Conservation (phyloP, 1,140 invertebrate genomes). For the Kradibia gibbosae region DNA sequence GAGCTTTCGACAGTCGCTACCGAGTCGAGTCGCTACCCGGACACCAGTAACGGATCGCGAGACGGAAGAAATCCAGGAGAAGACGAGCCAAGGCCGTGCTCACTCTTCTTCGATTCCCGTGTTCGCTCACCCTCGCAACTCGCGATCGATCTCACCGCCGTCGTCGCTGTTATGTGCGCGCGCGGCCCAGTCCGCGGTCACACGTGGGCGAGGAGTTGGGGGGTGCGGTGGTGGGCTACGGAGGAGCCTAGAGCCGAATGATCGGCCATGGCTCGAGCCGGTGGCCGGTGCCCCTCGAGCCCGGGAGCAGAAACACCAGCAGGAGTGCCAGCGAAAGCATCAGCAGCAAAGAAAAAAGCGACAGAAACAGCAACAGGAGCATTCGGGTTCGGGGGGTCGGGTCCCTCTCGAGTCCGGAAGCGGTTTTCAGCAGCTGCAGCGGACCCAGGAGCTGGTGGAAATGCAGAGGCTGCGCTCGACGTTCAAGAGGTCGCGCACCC, state of each 20-base stretch:
- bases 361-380: too few relatives aligned
- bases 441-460: slow-evolving; percentile 31
- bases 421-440: background rate
- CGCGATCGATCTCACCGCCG: slow-evolving; percentile 29
- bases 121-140: background rate
- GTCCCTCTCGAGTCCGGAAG: background rate
- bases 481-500: slow-evolving; percentile 88
- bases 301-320: background rate
- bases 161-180: background rate
- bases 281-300: background rate
- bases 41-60: background rate
- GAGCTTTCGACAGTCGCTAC: background rate
- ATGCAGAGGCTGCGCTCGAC: slow-evolving; percentile 89
- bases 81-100: background rate
- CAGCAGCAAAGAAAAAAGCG: too few relatives aligned
- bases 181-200: background rate
- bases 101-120: background rate
- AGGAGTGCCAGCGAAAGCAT: too few relatives aligned
- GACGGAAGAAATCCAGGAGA: background rate
- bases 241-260: background rate
- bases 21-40: background rate
- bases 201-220: background rate
- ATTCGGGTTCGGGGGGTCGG: too few relatives aligned
- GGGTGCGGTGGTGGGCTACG: background rate
- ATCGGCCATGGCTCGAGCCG: background rate